These are phyloP conservation scores for Chrysoperla carnea DNA, from an alignment of 1,140 invertebrate genomes.

Conservation along the genomic window DNA sequence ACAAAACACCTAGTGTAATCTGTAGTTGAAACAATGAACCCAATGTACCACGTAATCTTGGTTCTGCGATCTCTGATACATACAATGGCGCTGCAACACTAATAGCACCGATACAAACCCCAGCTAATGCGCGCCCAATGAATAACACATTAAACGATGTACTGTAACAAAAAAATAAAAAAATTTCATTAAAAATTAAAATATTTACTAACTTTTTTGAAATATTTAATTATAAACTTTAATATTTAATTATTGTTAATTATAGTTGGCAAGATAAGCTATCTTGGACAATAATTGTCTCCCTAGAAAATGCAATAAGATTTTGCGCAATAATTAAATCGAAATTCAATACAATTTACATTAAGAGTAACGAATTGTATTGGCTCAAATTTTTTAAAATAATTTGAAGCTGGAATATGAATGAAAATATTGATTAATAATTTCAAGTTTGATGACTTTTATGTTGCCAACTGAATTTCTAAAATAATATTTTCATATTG, in stretches of 20 bases:
- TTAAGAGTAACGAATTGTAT: no score
- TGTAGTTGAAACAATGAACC: slow-evolving; percentile 49
- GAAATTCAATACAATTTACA: no score
- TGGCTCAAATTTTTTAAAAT: no score
- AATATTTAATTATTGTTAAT: not conserved
- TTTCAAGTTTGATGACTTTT: no score
- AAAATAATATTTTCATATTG: no score
- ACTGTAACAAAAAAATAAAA: slow-evolving; percentile 14
- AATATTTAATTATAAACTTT: not conserved
- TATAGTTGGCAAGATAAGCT: not conserved
- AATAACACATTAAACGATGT: slow-evolving; percentile 29
- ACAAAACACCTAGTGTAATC: slow-evolving; percentile 41
- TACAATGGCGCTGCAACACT: slow-evolving; percentile 43
- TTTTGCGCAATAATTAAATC: no score
- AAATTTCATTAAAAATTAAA: not conserved
- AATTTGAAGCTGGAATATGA: no score
- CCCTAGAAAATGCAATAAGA: no score
- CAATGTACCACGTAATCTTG: slow-evolving; percentile 35
- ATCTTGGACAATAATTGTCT: no score
- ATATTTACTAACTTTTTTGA: not conserved
- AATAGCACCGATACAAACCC: slow-evolving; percentile 39
- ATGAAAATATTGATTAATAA: no score
- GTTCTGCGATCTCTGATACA: slow-evolving; percentile 45
- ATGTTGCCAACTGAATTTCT: no score
- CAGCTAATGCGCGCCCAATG: slow-evolving; percentile 41